Conservation (phyloP, 2,113 vertebrate species). For the Ovibos moschatus region DNA sequence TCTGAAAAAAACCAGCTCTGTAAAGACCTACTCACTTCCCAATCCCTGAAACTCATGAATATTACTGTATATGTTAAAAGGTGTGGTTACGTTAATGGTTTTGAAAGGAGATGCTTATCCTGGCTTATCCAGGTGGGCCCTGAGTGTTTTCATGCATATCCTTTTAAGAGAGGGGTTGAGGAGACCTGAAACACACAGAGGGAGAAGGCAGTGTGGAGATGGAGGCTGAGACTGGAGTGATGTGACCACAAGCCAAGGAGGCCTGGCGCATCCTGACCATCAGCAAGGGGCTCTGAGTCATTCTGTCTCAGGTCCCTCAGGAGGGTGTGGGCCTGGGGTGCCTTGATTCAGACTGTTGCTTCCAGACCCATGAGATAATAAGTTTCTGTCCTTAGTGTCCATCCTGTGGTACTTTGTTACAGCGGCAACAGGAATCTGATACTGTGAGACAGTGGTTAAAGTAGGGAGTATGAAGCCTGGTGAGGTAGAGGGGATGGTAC, state of each 20-base stretch:
- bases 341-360: neutral
- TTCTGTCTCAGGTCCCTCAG: neutral
- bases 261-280: neutral
- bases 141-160: neutral
- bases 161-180: neutral
- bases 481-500: neutral
- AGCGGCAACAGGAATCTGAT: neutral
- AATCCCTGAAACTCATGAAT: neutral
- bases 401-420: neutral
- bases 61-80: neutral
- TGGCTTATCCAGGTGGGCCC: neutral
- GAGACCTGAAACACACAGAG: neutral
- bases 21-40: neutral
- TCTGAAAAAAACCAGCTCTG: neutral
- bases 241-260: neutral
- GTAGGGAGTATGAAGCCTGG: neutral
- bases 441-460: neutral
- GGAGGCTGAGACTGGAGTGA: neutral
- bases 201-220: neutral
- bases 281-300: neutral
- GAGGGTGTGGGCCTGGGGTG: neutral
- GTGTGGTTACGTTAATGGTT: neutral
- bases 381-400: neutral
- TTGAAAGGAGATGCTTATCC: neutral
- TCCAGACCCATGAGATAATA: neutral